Conservation (phyloP, 2,113 vertebrate species). For the Varanus salvator region DNA sequence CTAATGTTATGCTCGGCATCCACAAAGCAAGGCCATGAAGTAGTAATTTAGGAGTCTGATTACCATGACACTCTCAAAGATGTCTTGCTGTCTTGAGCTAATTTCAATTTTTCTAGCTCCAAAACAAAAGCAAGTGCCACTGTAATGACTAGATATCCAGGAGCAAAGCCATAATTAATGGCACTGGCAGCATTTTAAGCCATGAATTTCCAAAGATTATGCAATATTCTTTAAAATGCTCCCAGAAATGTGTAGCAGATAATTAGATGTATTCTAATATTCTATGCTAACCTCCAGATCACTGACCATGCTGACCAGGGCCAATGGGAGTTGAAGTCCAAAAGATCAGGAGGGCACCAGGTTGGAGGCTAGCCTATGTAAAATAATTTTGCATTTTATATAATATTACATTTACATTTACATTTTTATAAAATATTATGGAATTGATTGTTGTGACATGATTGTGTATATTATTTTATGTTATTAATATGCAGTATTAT, state of each 20-base stretch:
- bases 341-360: no score
- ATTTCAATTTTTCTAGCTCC: slow-evolving; percentile 61
- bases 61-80: slow-evolving; percentile 44
- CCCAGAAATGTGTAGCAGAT: slow-evolving; percentile 7
- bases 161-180: slow-evolving; percentile 67
- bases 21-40: slow-evolving; percentile 59
- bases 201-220: slow-evolving; percentile 36
- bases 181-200: slow-evolving; percentile 55
- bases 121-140: slow-evolving; percentile 68
- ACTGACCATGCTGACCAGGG: no score
- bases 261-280: slow-evolving; percentile 28
- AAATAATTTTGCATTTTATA: no score
- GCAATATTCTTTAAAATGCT: slow-evolving; percentile 23
- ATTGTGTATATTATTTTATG: no score
- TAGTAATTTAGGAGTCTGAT: slow-evolving; percentile 62
- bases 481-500: no score
- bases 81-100: slow-evolving; percentile 50
- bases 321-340: no score
- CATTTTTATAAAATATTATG: no score
- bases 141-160: slow-evolving; percentile 53
- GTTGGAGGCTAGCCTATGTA: no score
- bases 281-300: background rate
- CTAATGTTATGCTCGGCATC: slow-evolving; percentile 57
- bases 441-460: no score
- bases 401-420: no score